Percentiles rank a stretch among this genome's conserved stretches.
These are phyloP conservation scores for Mya arenaria DNA, from an alignment of 1,140 invertebrate species.

Conservation along the genomic window DNA sequence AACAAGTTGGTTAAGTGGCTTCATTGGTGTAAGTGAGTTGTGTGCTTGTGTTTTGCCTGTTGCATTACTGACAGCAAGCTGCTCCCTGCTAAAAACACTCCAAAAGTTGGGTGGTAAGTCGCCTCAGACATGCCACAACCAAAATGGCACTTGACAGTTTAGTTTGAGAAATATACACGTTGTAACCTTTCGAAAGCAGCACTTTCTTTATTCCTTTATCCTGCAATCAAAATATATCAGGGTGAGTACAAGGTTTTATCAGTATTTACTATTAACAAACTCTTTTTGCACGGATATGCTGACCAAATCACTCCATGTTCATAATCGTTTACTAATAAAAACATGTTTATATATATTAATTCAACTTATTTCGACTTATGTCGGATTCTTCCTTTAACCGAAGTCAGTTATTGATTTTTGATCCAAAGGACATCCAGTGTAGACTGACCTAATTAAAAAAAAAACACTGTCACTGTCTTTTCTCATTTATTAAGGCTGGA, in stretches of 20 bases:
- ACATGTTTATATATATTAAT: too few relatives aligned
- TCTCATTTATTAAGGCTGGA: too few relatives aligned
- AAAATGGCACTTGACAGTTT: slow-evolving; percentile 22
- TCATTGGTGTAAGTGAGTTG: slow-evolving; percentile 3
- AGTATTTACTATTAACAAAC: neutral
- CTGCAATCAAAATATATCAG: slow-evolving; percentile 27
- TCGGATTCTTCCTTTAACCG: too few relatives aligned
- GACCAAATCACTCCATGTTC: slow-evolving; percentile 18
- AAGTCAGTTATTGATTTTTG: too few relatives aligned
- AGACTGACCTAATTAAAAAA: too few relatives aligned
- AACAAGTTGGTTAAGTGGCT: slow-evolving; percentile 27
- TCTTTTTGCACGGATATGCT: slow-evolving; percentile 6
- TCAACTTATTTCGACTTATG: too few relatives aligned
- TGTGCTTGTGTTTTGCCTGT: slow-evolving; percentile 17
- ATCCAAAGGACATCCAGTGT: too few relatives aligned
- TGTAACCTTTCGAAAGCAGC: slow-evolving; percentile 13
- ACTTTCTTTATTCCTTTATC: slow-evolving; percentile 13
- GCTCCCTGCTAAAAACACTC: slow-evolving; percentile 17
- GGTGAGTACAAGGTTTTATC: slow-evolving; percentile 13
- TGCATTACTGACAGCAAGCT: slow-evolving; percentile 21
- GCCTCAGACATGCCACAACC: slow-evolving; percentile 8
- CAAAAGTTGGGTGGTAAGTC: slow-evolving; percentile 4
- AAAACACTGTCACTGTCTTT: too few relatives aligned
- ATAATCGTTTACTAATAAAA: neutral
- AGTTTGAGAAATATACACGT: slow-evolving; percentile 16